A percentile compares a stretch with the other conserved stretches of the same genome.
Evolutionary conservation across 2,113 vertebrate species (phyloP).

Genomic region (Scopus umbretta): DNA sequence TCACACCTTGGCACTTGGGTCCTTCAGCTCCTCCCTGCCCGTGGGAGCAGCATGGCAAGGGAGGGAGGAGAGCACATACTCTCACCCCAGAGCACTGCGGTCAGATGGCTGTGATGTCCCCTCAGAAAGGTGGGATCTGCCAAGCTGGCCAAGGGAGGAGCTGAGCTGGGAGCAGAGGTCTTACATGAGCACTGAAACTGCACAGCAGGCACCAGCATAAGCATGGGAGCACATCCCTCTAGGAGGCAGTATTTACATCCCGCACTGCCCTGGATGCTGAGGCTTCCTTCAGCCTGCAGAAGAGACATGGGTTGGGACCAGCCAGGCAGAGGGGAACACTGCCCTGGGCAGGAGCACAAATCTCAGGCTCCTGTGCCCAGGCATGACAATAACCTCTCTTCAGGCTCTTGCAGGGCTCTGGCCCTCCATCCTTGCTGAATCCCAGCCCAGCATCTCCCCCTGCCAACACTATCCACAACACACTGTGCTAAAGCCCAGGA

Average conservation of each 20-base stretch:
- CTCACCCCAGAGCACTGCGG: background rate
- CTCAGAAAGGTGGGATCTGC: background rate
- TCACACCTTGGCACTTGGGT: background rate
- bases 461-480: background rate
- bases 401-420: background rate
- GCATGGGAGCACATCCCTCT: background rate
- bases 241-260: background rate
- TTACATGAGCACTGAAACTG: background rate
- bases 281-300: background rate
- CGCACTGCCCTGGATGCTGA: background rate
- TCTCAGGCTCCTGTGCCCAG: background rate
- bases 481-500: background rate
- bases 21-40: background rate
- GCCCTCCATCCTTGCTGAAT: background rate
- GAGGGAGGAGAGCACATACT: fast-evolving
- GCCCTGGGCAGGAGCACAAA: background rate
- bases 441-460: background rate
- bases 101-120: too few relatives aligned
- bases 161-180: background rate
- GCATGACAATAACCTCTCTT: background rate
- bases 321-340: fast-evolving
- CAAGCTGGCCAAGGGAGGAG: background rate
- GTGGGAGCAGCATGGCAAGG: background rate
- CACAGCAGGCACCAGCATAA: background rate
- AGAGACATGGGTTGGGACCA: background rate